These are phyloP conservation scores for Mamestra brassicae DNA, from an alignment of 2,888 invertebrate genomes.

Conservation along the genomic window DNA sequence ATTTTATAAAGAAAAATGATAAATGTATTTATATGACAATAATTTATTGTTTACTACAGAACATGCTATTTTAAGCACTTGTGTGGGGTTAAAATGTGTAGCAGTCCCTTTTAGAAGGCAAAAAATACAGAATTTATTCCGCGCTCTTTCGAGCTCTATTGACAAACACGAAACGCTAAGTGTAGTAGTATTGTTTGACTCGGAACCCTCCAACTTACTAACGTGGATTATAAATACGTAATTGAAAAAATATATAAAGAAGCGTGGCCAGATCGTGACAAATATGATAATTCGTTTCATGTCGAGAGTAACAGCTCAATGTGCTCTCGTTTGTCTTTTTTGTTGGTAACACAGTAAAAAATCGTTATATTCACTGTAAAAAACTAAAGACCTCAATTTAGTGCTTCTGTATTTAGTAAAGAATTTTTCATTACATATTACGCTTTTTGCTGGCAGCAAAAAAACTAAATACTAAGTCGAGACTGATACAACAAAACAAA, in stretches of 20 bases:
- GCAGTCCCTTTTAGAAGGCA: not conserved
- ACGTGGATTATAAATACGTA: not conserved
- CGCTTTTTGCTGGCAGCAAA: slow-evolving; percentile 34
- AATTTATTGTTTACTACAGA: slow-evolving; percentile 21
- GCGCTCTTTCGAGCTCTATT: not conserved
- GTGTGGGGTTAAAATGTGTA: slow-evolving; percentile 1
- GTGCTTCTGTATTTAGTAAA: slow-evolving; percentile 13
- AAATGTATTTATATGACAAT: slow-evolving; percentile 25
- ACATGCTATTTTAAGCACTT: slow-evolving; percentile 3
- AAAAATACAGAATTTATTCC: not conserved
- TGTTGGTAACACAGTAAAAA: slow-evolving; percentile 10
- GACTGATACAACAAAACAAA: slow-evolving; percentile 50
- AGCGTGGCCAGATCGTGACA: slow-evolving; percentile 1
- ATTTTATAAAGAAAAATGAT: slow-evolving; percentile 17
- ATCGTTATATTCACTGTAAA: slow-evolving; percentile 9
- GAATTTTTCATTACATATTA: slow-evolving; percentile 28
- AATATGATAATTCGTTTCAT: slow-evolving; percentile 32
- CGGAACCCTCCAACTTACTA: not conserved
- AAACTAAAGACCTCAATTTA: slow-evolving; percentile 17
- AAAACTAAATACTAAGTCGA: slow-evolving; percentile 41
- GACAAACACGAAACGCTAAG: slow-evolving; percentile 9
- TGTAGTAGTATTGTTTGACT: not conserved
- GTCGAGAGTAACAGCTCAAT: slow-evolving; percentile 38
- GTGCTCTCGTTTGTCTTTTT: slow-evolving; percentile 3
- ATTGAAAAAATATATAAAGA: slow-evolving; percentile 11